Percentiles rank a stretch among this genome's conserved stretches.
These are phyloP conservation scores for Ditylenchus dipsaci DNA, from an alignment of 1,140 invertebrate species.

Conservation along the genomic window DNA sequence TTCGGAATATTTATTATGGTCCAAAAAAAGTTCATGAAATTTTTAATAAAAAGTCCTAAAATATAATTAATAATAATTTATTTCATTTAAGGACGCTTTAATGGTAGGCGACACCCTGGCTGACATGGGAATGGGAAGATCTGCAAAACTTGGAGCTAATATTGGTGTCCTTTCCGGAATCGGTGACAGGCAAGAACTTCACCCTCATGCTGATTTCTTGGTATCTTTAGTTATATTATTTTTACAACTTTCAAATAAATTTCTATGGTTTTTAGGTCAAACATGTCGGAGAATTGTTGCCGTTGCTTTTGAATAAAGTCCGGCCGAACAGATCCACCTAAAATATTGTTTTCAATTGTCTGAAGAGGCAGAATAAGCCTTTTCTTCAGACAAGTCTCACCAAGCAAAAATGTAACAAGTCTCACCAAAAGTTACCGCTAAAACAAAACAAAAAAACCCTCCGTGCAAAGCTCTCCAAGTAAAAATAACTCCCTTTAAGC, in stretches of 20 bases:
- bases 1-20: not conserved
- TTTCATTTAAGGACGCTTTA: slow-evolving; percentile 59
- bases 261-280: slow-evolving; percentile 28
- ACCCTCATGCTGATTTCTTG: slow-evolving; percentile 51
- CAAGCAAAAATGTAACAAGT: too few relatives aligned
- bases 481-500: too few relatives aligned
- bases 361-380: too few relatives aligned
- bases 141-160: slow-evolving; percentile 60
- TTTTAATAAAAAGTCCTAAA: not conserved
- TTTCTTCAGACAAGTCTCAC: too few relatives aligned
- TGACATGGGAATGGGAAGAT: slow-evolving; percentile 61
- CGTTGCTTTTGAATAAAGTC: slow-evolving; percentile 27
- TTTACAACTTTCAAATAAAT: not conserved
- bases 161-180: slow-evolving; percentile 61
- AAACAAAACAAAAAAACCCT: too few relatives aligned
- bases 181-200: slow-evolving; percentile 50
- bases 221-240: slow-evolving; percentile 20
- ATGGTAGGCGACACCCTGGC: slow-evolving; percentile 63
- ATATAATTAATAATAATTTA: too few relatives aligned
- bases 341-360: too few relatives aligned
- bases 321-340: not conserved
- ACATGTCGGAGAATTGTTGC: slow-evolving; percentile 50
- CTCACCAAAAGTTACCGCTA: too few relatives aligned
- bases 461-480: too few relatives aligned
- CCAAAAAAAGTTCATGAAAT: not conserved